Conservation (phyloP, 2,113 vertebrate species). For the Halcyon senegalensis region DNA sequence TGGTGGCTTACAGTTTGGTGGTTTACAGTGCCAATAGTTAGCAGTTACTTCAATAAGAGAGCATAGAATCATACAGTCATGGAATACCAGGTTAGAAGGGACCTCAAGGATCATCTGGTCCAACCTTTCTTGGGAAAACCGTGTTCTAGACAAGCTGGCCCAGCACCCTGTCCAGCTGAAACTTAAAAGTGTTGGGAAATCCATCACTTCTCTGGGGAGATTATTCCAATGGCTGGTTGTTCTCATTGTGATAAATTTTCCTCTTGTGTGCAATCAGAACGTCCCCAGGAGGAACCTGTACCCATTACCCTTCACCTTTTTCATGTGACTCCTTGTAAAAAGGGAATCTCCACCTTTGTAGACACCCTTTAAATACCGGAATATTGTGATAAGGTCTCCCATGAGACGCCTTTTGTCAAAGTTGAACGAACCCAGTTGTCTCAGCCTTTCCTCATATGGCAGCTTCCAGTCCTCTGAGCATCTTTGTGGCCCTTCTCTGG, state of each 20-base stretch:
- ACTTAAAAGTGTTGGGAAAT: background rate
- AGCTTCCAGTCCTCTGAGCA: background rate
- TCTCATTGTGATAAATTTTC: background rate
- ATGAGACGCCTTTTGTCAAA: background rate
- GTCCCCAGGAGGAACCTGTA: background rate
- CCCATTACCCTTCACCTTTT: background rate
- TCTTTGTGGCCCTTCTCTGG: background rate
- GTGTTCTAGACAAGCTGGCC: background rate
- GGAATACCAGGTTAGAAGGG: background rate
- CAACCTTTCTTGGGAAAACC: background rate
- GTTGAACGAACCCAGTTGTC: background rate
- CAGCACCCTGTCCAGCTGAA: background rate
- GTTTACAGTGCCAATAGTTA: background rate
- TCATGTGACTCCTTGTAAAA: background rate
- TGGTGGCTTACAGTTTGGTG: accelerated
- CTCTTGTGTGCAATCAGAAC: background rate
- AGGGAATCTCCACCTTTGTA: background rate
- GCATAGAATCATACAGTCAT: background rate
- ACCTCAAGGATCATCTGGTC: background rate
- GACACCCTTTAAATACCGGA: background rate
- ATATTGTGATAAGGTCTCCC: background rate
- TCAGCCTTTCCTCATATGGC: background rate
- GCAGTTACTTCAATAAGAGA: background rate
- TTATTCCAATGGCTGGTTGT: background rate
- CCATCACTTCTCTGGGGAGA: background rate